Evolutionary conservation across 2,113 vertebrate genomes (phyloP).

Genomic region (Indicator indicator): DNA sequence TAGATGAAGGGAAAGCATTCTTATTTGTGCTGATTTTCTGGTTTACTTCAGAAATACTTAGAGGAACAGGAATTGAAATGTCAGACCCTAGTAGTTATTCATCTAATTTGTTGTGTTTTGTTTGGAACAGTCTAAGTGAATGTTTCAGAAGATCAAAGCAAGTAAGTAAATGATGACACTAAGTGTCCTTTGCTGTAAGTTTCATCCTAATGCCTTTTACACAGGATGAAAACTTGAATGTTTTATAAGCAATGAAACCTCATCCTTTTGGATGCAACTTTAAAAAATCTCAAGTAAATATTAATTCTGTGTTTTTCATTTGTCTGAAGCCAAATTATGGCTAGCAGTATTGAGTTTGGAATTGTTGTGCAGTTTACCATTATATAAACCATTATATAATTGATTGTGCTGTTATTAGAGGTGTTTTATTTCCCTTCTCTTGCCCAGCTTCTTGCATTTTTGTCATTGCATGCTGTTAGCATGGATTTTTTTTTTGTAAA

Average conservation of each 20-base stretch:
- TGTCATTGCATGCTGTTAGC: background rate
- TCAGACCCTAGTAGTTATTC: background rate
- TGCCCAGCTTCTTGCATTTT: background rate
- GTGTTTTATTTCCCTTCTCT: background rate
- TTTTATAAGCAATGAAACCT: background rate
- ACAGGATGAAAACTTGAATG: background rate
- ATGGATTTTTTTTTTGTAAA: background rate
- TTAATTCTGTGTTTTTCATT: background rate
- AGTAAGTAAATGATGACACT: background rate
- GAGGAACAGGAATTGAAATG: background rate
- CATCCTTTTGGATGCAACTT: background rate
- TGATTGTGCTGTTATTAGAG: background rate
- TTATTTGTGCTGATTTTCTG: background rate
- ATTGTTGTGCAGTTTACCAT: background rate
- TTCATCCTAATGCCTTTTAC: background rate
- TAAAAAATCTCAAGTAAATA: background rate
- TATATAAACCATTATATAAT: background rate
- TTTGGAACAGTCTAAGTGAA: background rate
- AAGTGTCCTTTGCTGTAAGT: background rate
- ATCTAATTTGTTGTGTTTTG: background rate
- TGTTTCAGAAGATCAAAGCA: background rate
- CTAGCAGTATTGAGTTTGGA: background rate
- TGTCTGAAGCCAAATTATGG: background rate
- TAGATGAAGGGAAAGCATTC: background rate
- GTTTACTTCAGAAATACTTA: background rate